Conservation (phyloP, 2,113 vertebrate species). For the Plotosus lineatus region DNA sequence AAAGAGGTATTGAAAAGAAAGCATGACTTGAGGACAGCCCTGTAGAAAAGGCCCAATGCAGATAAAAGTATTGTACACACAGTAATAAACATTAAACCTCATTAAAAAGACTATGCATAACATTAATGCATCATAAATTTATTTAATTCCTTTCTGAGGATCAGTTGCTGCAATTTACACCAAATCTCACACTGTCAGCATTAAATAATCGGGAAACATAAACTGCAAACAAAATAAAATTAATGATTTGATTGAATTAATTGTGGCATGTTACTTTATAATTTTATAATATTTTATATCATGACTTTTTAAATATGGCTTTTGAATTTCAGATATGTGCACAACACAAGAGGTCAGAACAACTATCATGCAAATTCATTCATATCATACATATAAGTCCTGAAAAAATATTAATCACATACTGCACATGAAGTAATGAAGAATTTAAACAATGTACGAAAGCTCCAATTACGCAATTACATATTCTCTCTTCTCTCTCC, state of each 20-base stretch:
- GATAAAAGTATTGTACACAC: background rate
- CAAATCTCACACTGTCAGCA: conserved; percentile 9
- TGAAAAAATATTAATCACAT: background rate
- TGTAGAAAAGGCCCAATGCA: background rate
- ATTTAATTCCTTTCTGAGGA: background rate
- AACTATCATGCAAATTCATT: background rate
- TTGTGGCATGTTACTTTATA: background rate
- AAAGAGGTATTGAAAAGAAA: conserved; percentile 44
- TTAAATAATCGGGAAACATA: background rate
- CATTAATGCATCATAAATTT: background rate
- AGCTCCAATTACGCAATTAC: background rate
- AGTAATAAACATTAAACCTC: background rate
- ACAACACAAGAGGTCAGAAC: background rate
- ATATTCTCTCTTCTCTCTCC: too few relatives aligned
- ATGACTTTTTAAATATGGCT: background rate
- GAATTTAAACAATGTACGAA: background rate
- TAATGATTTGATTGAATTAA: background rate
- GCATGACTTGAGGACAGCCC: conserved; percentile 23
- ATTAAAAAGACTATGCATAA: background rate
- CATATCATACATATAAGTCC: background rate
- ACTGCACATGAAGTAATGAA: background rate
- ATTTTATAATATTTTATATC: background rate
- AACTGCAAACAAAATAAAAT: conserved; percentile 26
- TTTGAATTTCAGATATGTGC: background rate
- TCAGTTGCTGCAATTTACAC: conserved; percentile 23